Conservation (phyloP, 2,797 vertebrate genomes). For the Chrysocyon brachyurus region DNA sequence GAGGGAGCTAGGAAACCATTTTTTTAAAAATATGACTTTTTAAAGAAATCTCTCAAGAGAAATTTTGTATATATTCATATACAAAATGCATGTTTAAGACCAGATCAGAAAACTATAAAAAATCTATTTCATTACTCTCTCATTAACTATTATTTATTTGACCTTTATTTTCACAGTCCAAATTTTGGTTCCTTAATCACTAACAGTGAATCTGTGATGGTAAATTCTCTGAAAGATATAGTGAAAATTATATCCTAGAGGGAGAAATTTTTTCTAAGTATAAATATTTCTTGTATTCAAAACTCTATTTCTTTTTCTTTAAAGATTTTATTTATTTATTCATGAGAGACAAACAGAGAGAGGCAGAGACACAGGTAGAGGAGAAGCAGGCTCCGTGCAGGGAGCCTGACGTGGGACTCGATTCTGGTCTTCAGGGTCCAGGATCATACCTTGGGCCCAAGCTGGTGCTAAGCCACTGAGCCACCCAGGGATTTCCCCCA, state of each 20-base stretch:
- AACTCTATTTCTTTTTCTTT: neutral
- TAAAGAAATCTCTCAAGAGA: neutral
- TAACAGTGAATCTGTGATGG: neutral
- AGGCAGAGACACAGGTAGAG: too few species aligned
- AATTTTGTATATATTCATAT: neutral
- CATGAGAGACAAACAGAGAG: too few species aligned
- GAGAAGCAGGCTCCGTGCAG: too few species aligned
- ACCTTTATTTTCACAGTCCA: neutral
- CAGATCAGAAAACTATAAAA: slow-evolving; percentile 16
- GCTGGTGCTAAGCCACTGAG: too few species aligned
- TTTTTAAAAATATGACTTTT: neutral
- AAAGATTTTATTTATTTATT: too few species aligned
- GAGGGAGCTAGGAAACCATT: neutral
- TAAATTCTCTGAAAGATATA: neutral
- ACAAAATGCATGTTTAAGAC: neutral
- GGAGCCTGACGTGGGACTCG: too few species aligned
- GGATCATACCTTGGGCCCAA: too few species aligned
- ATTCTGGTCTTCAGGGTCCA: too few species aligned
- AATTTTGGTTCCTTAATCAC: neutral
- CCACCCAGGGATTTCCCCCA: neutral
- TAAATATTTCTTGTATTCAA: neutral
- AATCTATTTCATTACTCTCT: neutral
- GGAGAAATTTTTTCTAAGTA: neutral
- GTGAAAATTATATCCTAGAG: neutral
- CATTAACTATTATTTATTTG: neutral